Base-by-base conservation (phyloP, 2,888 invertebrate genomes). In the Tetragnatha montana region DNA sequence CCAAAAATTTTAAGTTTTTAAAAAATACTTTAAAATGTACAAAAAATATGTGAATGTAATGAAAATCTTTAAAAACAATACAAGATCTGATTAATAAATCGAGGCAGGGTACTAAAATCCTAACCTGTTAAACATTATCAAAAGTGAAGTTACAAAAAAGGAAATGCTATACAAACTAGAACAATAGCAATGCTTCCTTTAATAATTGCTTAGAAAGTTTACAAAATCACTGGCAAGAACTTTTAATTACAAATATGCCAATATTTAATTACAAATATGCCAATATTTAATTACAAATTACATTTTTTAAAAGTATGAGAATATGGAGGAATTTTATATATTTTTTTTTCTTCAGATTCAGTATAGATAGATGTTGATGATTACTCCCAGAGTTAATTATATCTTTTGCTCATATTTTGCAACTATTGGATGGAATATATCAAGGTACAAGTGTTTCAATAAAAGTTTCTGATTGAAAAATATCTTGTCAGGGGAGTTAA, bases 131-230 rank as follows among this genome's bases (percentile, higher is more conserved):
- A 17, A 60, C 17, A 60, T 60, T 60, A 17, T 60, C 60, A 60
- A 60, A 60, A 60, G 60, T 60, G 60, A 60, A 60, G 60, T 6
- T 60, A 60, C 60, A 60, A 60, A 60, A n/a, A 60, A 60, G 60
- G 10, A 60, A 60, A 60, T 60, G 60, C 60, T 60, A 60, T 60
- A 60, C 17, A 60, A 60, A 60, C 60, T 60, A 17, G 8, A 60
- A 60, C 12, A 17, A 17, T 60, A 60, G 60, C 60, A 60, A 60
- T 60, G 17, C 60, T 60, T 60, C 17, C 17, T 17, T 60, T 60
- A 17, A 17, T 60, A 60, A 60, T 60, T 60, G 17, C 60, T 78
- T 68, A 68, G 78, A 68, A 78, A 78, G 22, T 47, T 75, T 78
- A 60, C 51, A 78, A 78, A 78, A 78, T 60, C 12, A 60, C 22